These are phyloP conservation scores for Strix uralensis DNA, from an alignment of 2,113 vertebrate species.

Conservation along the genomic window DNA sequence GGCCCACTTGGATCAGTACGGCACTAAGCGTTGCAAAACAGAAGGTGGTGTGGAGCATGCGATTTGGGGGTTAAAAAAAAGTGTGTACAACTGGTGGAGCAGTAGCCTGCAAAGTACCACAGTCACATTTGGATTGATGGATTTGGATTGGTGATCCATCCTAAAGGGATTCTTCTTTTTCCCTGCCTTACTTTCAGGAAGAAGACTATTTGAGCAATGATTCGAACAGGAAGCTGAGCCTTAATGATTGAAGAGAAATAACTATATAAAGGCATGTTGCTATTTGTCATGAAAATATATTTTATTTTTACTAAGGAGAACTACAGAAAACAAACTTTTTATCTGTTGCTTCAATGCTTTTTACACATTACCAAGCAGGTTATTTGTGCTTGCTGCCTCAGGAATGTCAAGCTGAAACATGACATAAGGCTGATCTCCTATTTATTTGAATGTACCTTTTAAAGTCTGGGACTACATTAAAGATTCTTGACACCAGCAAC, in stretches of 20 bases:
- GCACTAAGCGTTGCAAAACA: not conserved
- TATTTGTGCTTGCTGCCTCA: not conserved
- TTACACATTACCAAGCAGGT: not conserved
- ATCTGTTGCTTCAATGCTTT: not conserved
- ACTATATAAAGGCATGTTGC: not conserved
- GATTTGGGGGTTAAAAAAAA: not conserved
- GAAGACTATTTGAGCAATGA: not conserved
- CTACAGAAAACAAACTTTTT: constrained; percentile 3
- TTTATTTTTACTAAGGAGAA: not conserved
- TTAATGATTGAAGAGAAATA: not conserved
- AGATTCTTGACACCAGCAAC: not conserved
- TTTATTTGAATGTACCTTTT: not conserved
- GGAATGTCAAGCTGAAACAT: not conserved
- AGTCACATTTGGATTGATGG: not conserved
- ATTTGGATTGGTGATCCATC: not conserved
- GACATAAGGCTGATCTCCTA: not conserved
- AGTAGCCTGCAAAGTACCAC: not conserved
- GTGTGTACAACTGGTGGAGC: not conserved
- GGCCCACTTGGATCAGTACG: not conserved
- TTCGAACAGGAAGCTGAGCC: not conserved
- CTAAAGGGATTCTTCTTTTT: not conserved
- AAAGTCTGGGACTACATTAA: not conserved
- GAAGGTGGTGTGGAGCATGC: not conserved
- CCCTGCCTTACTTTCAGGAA: not conserved
- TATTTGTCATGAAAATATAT: not conserved